Base-by-base conservation (phyloP, 23 tunicate genomes). In the Botrylloides violaceus region DNA sequence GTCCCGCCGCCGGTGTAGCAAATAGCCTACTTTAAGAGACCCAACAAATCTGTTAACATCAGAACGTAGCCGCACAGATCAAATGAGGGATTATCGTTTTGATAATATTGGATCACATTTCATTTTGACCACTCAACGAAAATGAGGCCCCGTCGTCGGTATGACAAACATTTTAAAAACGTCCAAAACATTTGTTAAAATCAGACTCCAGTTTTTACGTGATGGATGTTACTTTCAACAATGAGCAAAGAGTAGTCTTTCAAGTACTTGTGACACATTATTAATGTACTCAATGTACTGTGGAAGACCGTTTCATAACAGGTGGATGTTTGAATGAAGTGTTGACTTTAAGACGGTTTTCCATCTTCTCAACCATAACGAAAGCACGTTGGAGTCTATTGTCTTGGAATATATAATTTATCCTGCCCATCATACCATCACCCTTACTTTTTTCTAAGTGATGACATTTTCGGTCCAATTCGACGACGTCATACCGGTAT, bases 401-500 rank as follows among this genome's bases (percentile, higher is more conserved):
- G 53, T 43, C 53, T 43, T 43, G 53, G 53, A 15, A 43, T 43
- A 43, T 15, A 43, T 43, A 43, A 43, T 43, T 43, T 43, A 43
- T 43, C 53, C 53, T 7, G 53, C 9, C 53, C 15, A 43, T 43
- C 53, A 15, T 43, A 43, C 53, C 53, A 9, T 15, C 9, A 43
- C 15, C 53, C 53, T 15, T 7, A 15, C 53, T 43, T 15, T 15
- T 15, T 43, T 43, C 9, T 9, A 43, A 43, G 53, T 43, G 53
- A 43, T 43, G 53, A 43, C 53, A 43, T 43, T 43, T 43, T 43
- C 53, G 15, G 12, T 43, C 53, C 53, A 43, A 43, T 43, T 7
- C 9, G 53, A 15, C 20, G 35, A 33, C 70, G 70, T 63, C 70
- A 63, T 63, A 63, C 70, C 18, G 64, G 70, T 32, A 68, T 68